Percentiles rank a stretch among this genome's conserved stretches.
Conservation (phyloP, 2,113 vertebrate genomes). For the Chaetorhynchus papuensis region DNA sequence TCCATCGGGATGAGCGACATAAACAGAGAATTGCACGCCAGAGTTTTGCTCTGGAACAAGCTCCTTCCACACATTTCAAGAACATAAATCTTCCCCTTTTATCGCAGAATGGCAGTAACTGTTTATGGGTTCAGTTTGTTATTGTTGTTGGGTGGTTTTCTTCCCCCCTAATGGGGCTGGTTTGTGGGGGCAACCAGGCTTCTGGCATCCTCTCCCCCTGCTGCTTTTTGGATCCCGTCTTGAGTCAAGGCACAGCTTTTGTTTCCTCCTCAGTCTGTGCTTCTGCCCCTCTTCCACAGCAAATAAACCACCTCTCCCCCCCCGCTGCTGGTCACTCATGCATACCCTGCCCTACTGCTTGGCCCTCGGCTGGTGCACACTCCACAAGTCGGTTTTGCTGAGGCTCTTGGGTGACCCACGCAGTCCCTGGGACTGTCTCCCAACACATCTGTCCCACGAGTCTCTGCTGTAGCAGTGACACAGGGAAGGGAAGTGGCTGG, state of each 20-base stretch:
- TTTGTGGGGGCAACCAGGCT: background rate
- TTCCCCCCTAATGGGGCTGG: background rate
- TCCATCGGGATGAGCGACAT: constrained; percentile 57
- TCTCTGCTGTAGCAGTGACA: background rate
- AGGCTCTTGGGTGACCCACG: background rate
- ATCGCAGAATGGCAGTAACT: background rate
- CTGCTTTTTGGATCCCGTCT: background rate
- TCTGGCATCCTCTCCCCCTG: background rate
- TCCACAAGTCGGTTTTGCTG: accelerated
- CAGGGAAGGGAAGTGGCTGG: background rate
- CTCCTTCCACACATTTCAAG: constrained; percentile 59
- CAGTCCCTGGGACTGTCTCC: accelerated
- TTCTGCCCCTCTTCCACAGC: background rate
- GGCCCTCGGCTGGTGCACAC: accelerated
- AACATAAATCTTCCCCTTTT: constrained; percentile 62
- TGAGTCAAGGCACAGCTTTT: background rate
- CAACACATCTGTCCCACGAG: background rate
- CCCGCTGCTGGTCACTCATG: background rate
- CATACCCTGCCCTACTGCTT: background rate
- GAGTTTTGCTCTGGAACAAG: constrained; percentile 53
- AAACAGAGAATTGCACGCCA: constrained; percentile 37
- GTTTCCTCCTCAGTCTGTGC: background rate
- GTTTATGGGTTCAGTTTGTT: constrained; percentile 33
- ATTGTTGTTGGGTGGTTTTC: background rate
- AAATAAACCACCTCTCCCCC: background rate